Evolutionary conservation across 2,888 invertebrate genomes (phyloP), one percentile per base, ranked within the genome.

Genomic region (Mythimna ferrago): DNA sequence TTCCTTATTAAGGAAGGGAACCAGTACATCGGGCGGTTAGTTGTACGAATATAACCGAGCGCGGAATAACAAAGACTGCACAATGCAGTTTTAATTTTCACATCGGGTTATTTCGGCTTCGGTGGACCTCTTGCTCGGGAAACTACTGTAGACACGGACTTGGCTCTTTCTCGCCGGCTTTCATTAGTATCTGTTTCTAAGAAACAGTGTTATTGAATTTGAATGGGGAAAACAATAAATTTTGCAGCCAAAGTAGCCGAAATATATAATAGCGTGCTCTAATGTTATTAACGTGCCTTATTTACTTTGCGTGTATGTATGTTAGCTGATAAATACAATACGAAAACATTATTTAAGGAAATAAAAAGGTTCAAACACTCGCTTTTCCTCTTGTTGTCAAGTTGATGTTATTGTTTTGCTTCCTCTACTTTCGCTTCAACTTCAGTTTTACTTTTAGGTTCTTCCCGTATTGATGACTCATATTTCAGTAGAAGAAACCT

Each of bases 81-180:
- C 84, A 80, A 82, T 82, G 80, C 79, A 85, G 88, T 88, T 88
- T 88, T 88, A 88, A 88, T 88, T 88, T 86, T 87, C 88, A 74
- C 85, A 79, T 87, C 84, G 88, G 83, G 82, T 87, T 88, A 85
- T 87, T 88, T 88, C 85, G 83, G 85, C 86, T 86, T 84, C 80
- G 82, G 75, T 85, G 83, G 82, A 85, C 82, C 80, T 81, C 84
- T 81, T 75, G 62, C 68, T 58, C 48, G 75, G 75, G 26, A 6
- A 21, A 73, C 77, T 64, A 80, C 76, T 63, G 48, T 48, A 32
- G 58, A 7, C 71, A 63, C 61, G 63, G 32, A 82, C 79, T 69
- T 75, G 60, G 66, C 6, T 26, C 73, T 75, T 57, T 61, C 21
- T 6, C 6, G 21, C 21, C 6, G 0, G 10, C 3, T 41, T 41